Evolutionary conservation across 2,888 invertebrate genomes (phyloP).

Genomic region (Tenthredo mesomela): DNA sequence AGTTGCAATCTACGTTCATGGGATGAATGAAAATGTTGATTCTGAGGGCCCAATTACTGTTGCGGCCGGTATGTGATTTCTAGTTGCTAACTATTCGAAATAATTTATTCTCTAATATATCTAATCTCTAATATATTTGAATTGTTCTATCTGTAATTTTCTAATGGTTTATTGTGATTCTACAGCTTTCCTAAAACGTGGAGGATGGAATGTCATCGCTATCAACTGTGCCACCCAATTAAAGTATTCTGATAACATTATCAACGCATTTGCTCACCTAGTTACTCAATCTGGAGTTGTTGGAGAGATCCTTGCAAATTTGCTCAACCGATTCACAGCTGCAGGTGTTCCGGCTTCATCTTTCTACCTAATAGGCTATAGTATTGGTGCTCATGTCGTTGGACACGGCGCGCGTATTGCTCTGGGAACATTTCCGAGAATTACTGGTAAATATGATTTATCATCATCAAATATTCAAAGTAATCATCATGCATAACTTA

Average conservation of each 20-base stretch:
- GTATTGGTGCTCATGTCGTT: constrained; percentile 16
- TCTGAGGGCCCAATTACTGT: background rate
- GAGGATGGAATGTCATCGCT: constrained; percentile 19
- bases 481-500: too few relatives aligned
- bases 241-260: background rate
- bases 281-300: background rate
- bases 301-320: background rate
- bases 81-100: too few relatives aligned
- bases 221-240: background rate
- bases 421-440: background rate
- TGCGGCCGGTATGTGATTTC: background rate
- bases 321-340: background rate
- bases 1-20: background rate
- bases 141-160: background rate
- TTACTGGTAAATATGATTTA: constrained; percentile 7
- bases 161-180: background rate
- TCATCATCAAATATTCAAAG: background rate
- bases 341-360: constrained; percentile 16
- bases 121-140: background rate
- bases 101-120: background rate
- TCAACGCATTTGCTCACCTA: background rate
- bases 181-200: constrained; percentile 12
- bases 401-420: background rate
- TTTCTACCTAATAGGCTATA: constrained; percentile 14
- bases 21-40: background rate